These are phyloP conservation scores for Mesitornis unicolor DNA, from an alignment of 2,113 vertebrate genomes.

Conservation along the genomic window DNA sequence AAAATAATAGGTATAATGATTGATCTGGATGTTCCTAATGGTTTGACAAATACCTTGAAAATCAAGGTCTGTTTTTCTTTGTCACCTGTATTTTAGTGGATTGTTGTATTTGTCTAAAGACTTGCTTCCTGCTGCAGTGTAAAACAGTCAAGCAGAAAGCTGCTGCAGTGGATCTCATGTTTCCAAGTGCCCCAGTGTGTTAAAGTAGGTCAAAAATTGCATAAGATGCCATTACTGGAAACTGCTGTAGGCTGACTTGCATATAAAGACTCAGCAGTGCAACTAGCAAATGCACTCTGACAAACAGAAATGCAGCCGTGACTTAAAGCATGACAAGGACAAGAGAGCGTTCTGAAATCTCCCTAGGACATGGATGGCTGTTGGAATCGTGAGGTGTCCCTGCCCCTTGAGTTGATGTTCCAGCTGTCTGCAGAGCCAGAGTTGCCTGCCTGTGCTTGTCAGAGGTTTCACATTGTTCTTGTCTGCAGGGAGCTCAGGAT, in stretches of 20 bases:
- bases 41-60: background rate
- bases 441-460: background rate
- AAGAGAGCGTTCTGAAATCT: background rate
- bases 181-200: background rate
- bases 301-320: conserved; percentile 32
- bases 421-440: conserved; percentile 14
- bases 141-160: background rate
- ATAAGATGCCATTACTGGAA: conserved; percentile 58
- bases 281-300: conserved; percentile 45
- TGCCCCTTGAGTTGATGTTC: background rate
- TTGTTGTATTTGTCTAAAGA: background rate
- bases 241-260: conserved; percentile 55
- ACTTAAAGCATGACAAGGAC: conserved; percentile 10
- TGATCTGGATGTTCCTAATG: background rate
- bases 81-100: background rate
- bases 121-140: background rate
- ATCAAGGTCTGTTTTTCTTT: background rate
- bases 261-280: conserved; percentile 31
- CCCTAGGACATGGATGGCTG: conserved; percentile 4
- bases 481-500: background rate
- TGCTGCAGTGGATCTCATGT: background rate
- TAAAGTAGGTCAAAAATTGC: conserved; percentile 64
- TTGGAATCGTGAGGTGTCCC: background rate
- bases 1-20: background rate
- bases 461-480: background rate